Base-by-base conservation (phyloP, 2,888 invertebrate genomes). In the Tenthredo notha region DNA sequence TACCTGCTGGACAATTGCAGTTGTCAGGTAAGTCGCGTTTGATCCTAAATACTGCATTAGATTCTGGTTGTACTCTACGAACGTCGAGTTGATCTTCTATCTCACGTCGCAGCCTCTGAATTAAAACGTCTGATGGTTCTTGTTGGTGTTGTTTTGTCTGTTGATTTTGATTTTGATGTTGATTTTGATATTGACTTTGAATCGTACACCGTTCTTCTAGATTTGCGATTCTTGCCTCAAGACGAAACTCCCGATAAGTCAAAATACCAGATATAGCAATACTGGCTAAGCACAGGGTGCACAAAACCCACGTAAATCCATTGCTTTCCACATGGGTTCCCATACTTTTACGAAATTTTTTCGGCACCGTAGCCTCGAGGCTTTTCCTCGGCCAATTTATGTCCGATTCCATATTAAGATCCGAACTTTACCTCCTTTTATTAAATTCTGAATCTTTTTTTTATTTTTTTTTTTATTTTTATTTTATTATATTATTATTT, bases 1-100 rank as follows among this genome's bases (percentile, higher is more conserved):
- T 84, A 93, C 93, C 93, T 88, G 91, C 88, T 85, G 93, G 93
- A 90, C 93, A 93, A 84, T 92, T 92, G 90, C 93, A 93, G 65
- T 67, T 70, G n/a, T 93, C 92, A 54, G 89, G 78, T 12, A 89
- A 85, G 58, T 92, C 91, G 84, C 93, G 90, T 87, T 91, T 93
- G 89, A 87, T 89, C 88, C 93, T 91, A 88, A 91, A 91, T 5
- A 86, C 84, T 47, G 82, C 85, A 33, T 87, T 85, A 29, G 86
- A 85, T 72, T 88, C 89, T 25, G 86, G 84, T n/a, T 86, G 86
- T 18, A 72, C 85, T 40, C 87, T 88, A 29, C 87, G 87, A 84
- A 67, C 85, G 50, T 85, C 85, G 25, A 90, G 80, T 43, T 90
- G 87, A 72, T 90, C 89, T 77, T 88, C 89, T 15, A 92, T 85